phyloP scores from a whole-genome alignment of 2,113 vertebrate genomes.

The Chloropsis hardwickii region DNA sequence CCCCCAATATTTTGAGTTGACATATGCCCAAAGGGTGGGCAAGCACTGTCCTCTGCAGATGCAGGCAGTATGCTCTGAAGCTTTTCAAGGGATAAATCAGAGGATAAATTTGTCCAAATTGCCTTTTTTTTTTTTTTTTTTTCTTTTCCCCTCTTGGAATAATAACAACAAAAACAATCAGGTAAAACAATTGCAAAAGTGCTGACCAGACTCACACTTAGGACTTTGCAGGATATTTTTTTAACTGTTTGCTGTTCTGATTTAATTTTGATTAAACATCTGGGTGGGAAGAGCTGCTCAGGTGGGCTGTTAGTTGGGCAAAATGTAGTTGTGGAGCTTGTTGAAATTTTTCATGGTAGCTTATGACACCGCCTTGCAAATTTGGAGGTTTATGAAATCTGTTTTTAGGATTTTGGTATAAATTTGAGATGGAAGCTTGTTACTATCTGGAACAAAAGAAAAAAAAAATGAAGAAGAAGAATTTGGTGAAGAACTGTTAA shows the following conservation, averaged over 20 bases:
- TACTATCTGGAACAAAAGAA: neutral
- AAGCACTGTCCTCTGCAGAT: neutral
- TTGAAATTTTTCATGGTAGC: neutral
- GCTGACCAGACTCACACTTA: neutral
- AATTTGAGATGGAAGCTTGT: neutral
- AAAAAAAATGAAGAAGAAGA: no score
- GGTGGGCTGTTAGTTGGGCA: neutral
- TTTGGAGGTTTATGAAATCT: neutral
- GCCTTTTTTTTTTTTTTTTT: neutral
- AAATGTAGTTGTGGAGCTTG: neutral
- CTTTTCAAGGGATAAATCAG: neutral
- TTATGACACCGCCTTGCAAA: neutral
- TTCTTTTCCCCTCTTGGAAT: neutral
- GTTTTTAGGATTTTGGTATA: neutral
- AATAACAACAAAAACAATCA: neutral
- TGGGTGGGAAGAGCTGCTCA: neutral
- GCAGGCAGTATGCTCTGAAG: neutral
- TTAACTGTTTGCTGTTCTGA: neutral
- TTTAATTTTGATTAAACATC: neutral
- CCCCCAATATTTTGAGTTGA: neutral
- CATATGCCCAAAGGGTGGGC: neutral
- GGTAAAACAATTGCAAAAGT: neutral
- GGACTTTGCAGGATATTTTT: neutral
- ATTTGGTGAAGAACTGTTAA: neutral
- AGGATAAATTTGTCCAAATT: neutral